phyloP scores from a whole-genome alignment of 1,140 invertebrate species.

The Trichogramma pretiosum region DNA sequence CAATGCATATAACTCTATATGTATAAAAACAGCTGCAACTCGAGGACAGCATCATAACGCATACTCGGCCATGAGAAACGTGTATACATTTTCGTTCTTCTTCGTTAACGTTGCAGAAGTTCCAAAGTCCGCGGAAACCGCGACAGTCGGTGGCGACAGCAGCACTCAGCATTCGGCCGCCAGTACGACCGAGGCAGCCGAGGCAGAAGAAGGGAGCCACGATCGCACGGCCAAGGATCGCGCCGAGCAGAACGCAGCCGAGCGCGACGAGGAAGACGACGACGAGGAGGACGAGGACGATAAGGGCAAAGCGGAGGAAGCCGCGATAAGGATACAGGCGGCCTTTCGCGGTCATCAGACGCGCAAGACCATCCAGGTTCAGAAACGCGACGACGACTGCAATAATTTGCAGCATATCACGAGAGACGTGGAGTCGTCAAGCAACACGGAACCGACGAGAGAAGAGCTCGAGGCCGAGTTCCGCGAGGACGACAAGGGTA shows the following conservation, averaged over 20 bases:
- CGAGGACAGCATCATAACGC: too few relatives aligned
- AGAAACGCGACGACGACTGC: neutral
- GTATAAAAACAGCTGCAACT: too few relatives aligned
- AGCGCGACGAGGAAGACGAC: neutral
- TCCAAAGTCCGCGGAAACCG: neutral
- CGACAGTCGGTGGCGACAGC: neutral
- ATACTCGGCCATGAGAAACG: too few relatives aligned
- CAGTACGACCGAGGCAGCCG: neutral
- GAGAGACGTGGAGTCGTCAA: constrained; percentile 42
- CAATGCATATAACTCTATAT: too few relatives aligned
- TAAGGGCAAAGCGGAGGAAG: constrained; percentile 42
- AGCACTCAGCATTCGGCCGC: too few relatives aligned
- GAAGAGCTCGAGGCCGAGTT: constrained; percentile 69
- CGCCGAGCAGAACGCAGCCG: neutral
- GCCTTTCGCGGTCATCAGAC: constrained; percentile 55
- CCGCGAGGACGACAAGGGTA: constrained; percentile 67
- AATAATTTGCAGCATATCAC: too few relatives aligned
- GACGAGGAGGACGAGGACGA: constrained; percentile 18
- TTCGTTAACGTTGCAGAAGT: constrained; percentile 1
- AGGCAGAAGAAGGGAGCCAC: neutral
- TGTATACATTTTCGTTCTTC: neutral
- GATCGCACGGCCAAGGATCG: neutral
- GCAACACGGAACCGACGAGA: constrained; percentile 53
- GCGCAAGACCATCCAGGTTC: constrained; percentile 44
- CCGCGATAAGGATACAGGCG: constrained; percentile 61